Evolutionary conservation across 1,140 invertebrate species (phyloP), one percentile per base, ranked within the genome.

Genomic region (Lasioglossum albipes): DNA sequence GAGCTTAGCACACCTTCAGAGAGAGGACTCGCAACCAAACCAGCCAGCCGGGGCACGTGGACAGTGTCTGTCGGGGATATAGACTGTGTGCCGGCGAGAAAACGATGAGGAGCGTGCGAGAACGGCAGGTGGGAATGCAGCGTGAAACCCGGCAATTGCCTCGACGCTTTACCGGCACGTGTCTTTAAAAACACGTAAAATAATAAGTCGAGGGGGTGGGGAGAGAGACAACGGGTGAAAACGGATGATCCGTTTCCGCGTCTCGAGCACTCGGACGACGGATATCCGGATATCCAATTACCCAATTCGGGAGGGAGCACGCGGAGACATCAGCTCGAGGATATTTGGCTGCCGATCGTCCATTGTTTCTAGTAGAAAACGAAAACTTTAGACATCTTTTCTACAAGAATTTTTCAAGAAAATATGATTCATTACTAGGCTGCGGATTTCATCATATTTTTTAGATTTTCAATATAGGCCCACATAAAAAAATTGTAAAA

Each of bases 71-170:
- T 27, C 57, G 69, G 69, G 41, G 16, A 57, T 64, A 62, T 67
- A 61, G 59, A 27, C 64, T n/a, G 75, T 36, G 36, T 65, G 66
- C 41, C 54, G 49, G 82, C 61, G 70, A 68, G 83, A 83, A 81
- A 70, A 69, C 66, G 66, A 2, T 27, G 66, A 16, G 41, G 79
- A 67, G 41, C 41, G 52, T 65, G 74, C 65, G 65, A 64, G 59
- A 59, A 81, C 42, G 85, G 82, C 85, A 87, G 85, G 85, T 87
- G 85, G 78, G 70, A 82, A 87, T 78, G 75, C 74, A 62, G 72
- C 78, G 78, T 71, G 85, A 87, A 87, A 78, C 85, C 82, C 72
- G 73, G 65, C 86, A 84, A 87, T 87, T 87, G 86, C 86, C 36
- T 36, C 36, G 41, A 54, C 85, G 79, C 73, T 84, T 87, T 84